Conservation (phyloP, 2,888 invertebrate genomes). For the Liodrosophila aerea region DNA sequence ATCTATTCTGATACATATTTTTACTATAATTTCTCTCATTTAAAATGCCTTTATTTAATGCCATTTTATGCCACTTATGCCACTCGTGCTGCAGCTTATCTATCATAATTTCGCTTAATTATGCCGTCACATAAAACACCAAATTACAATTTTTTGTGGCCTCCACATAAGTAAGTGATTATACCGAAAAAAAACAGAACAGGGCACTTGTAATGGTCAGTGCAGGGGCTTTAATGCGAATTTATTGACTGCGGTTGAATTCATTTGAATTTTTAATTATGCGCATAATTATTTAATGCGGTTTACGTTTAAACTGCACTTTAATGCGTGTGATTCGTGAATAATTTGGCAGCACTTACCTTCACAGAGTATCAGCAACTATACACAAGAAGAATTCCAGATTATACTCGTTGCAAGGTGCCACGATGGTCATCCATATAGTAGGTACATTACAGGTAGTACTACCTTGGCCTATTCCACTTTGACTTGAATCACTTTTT, state of each 20-base stretch:
- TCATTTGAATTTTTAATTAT: constrained; percentile 59
- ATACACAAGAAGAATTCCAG: constrained; percentile 38
- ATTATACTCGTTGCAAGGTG: too few relatives aligned
- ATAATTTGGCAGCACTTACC: constrained; percentile 47
- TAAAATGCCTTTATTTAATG: too few relatives aligned
- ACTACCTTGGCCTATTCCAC: constrained; percentile 8
- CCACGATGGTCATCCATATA: too few relatives aligned
- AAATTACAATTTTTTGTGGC: background rate
- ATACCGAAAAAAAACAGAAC: constrained; percentile 8
- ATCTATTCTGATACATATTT: too few relatives aligned
- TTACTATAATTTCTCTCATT: too few relatives aligned
- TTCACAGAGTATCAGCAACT: constrained; percentile 64
- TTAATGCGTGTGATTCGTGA: background rate
- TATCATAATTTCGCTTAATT: too few relatives aligned
- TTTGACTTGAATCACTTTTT: constrained; percentile 25
- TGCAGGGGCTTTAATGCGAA: constrained; percentile 21
- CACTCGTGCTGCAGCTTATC: background rate
- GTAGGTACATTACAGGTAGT: constrained; percentile 49
- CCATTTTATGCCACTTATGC: too few relatives aligned
- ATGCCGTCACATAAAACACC: too few relatives aligned
- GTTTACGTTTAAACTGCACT: constrained; percentile 4
- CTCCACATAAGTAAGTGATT: constrained; percentile 1
- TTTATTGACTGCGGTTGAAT: constrained; percentile 53
- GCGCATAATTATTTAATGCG: constrained; percentile 42
- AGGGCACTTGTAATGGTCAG: constrained; percentile 20